Percentiles rank a stretch among this genome's conserved stretches.
Evolutionary conservation across 2,888 invertebrate genomes (phyloP).

Genomic region (Leucoma salicis): DNA sequence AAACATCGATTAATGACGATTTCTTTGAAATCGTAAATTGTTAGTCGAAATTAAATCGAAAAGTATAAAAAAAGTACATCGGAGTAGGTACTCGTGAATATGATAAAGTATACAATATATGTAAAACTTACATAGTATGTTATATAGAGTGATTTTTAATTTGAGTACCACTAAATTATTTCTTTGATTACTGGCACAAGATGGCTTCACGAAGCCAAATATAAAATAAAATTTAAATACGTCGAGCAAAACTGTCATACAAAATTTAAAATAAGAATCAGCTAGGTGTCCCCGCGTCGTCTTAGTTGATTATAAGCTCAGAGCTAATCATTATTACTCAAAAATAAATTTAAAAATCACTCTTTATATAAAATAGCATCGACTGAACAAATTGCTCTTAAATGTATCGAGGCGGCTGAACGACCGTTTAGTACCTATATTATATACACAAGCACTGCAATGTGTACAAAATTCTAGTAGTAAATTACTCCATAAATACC

Average conservation of each 20-base stretch:
- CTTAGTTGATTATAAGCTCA: too few relatives aligned
- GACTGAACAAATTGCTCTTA: constrained; percentile 47
- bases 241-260: too few relatives aligned
- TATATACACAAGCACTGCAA: constrained; percentile 8
- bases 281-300: too few relatives aligned
- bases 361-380: constrained; percentile 29
- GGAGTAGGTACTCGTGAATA: constrained; percentile 40
- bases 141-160: neutral
- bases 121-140: constrained; percentile 29
- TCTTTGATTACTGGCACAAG: neutral
- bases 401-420: constrained; percentile 31
- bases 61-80: constrained; percentile 48
- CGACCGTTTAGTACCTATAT: constrained; percentile 30
- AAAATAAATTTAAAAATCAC: neutral
- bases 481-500: constrained; percentile 1
- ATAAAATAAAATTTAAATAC: too few relatives aligned
- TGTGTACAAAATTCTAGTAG: constrained; percentile 25
- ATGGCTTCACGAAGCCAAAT: neutral
- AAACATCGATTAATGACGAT: constrained; percentile 47
- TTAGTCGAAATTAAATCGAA: constrained; percentile 50
- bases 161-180: neutral
- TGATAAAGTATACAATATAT: constrained; percentile 34
- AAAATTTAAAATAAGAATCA: too few relatives aligned
- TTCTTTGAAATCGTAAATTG: constrained; percentile 62
- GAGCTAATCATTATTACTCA: too few relatives aligned